Base-by-base conservation (phyloP, 2,888 invertebrate genomes). In the Cacoxenus indagator region DNA sequence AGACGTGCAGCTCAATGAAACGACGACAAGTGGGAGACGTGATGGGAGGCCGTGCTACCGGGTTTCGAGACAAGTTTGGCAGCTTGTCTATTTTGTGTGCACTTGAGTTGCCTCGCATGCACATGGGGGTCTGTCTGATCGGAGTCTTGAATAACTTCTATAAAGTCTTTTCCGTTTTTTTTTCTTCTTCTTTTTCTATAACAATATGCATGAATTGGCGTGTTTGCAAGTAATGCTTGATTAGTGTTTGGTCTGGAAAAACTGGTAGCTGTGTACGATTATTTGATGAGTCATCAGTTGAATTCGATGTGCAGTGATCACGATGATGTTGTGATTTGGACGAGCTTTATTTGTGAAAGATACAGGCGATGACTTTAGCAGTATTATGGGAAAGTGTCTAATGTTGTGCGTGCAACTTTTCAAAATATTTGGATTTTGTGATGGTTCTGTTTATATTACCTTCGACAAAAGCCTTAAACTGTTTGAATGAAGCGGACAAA, bases 181-280 rank as follows among this genome's bases (percentile, higher is more conserved):
- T n/a, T n/a, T n/a, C n/a, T n/a, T n/a, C n/a, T n/a, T n/a, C n/a
- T n/a, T n/a, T n/a, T n/a, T n/a, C n/a, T n/a, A n/a, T n/a, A 51
- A 51, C 8, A 27, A 57, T 17, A 31, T 31, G 59, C 59, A 59
- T 59, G 31, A 31, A 24, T 27, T 57, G 29, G n/a, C 29, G 57
- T 55, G 26, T 55, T 26, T 83, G 80, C 83, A 79, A 80, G 83
- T 80, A 83, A 83, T 80, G 80, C 83, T 82, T 83, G 80, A 83
- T 83, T 80, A 83, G 82, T 78, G 51, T 51, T 51, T 80, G 83
- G 76, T 78, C 27, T 11, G 17, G 26, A 79, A 80, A 80, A 76
- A 80, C 80, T 81, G 82, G 80, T 83, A 80, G 80, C 80, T 26
- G 9, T 24, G n/a, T 55, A 11, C 26, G 55, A 26, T 55, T 55